phyloP scores from a whole-genome alignment of 2,888 invertebrate species.

The Micropterix aruncella region DNA sequence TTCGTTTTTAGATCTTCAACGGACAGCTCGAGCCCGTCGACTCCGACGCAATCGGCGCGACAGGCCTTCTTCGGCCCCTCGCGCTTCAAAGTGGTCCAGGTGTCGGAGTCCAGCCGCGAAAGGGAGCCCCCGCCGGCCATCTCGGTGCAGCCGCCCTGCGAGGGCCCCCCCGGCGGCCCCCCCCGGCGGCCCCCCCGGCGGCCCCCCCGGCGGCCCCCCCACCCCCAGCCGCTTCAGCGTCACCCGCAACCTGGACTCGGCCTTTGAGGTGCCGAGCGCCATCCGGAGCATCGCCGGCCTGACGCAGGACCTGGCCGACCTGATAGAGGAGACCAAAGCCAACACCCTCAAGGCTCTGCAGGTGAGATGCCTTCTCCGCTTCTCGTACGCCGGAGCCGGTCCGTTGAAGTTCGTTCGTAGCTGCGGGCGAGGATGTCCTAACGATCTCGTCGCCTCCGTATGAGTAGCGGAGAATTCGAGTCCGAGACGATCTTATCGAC shows the following conservation, averaged over 20 bases:
- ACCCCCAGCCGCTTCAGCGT: conserved; percentile 8
- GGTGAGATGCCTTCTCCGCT: conserved; percentile 7
- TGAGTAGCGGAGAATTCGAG: too few species aligned
- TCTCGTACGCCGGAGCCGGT: too few species aligned
- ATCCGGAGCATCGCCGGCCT: too few species aligned
- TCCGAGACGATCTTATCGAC: too few species aligned
- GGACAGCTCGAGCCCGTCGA: conserved; percentile 22
- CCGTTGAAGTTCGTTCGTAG: too few species aligned
- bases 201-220: conserved; percentile 13
- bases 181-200: conserved; percentile 11
- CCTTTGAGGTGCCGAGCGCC: too few species aligned
- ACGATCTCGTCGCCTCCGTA: too few species aligned
- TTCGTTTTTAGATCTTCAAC: conserved; percentile 14
- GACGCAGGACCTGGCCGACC: conserved; percentile 7
- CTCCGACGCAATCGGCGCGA: conserved; percentile 20
- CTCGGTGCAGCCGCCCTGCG: conserved; percentile 20
- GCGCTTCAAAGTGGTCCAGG: conserved; percentile 37
- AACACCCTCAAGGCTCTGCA: too few species aligned
- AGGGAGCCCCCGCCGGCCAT: conserved; percentile 11
- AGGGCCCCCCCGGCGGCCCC: conserved; percentile 18
- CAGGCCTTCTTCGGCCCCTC: conserved; percentile 22
- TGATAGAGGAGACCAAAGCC: too few species aligned
- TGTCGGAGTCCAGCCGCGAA: conserved; percentile 11
- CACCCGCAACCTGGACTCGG: background rate
- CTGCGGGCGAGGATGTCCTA: too few species aligned